Percentiles rank a stretch among this genome's conserved stretches.
Conservation (phyloP, 2,888 invertebrate species). For the Heliconius erato region DNA sequence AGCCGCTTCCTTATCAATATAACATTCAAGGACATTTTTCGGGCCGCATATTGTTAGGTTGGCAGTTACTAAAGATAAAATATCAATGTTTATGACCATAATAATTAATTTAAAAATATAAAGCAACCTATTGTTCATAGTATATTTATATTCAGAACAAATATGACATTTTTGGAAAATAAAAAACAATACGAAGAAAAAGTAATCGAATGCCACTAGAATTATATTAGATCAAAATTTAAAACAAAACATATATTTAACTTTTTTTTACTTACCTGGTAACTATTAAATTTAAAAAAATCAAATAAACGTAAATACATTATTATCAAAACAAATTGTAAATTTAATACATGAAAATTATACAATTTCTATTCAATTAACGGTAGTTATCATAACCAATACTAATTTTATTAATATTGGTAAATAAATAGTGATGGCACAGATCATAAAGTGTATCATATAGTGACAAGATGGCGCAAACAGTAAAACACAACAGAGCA, state of each 20-base stretch:
- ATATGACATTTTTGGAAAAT: too few species aligned
- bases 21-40: slow-evolving; percentile 22
- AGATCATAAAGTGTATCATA: slow-evolving; percentile 18
- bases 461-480: slow-evolving; percentile 7
- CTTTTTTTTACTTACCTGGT: not conserved
- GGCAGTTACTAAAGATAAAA: not conserved
- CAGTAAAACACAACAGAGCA: not conserved
- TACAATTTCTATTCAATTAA: slow-evolving; percentile 10
- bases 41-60: not conserved
- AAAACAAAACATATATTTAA: not conserved
- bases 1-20: not conserved
- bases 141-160: too few species aligned
- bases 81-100: not conserved
- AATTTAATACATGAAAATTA: not conserved
- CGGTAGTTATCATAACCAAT: slow-evolving; percentile 7
- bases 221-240: not conserved
- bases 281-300: not conserved
- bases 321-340: not conserved
- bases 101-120: not conserved
- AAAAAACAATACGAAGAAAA: too few species aligned
- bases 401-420: slow-evolving; percentile 1
- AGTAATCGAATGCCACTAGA: not conserved
- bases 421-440: not conserved
- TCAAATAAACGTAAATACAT: not conserved
- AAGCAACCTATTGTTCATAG: not conserved